Conservation (phyloP, 2,797 vertebrate genomes). For the Threskiornis aethiopicus region DNA sequence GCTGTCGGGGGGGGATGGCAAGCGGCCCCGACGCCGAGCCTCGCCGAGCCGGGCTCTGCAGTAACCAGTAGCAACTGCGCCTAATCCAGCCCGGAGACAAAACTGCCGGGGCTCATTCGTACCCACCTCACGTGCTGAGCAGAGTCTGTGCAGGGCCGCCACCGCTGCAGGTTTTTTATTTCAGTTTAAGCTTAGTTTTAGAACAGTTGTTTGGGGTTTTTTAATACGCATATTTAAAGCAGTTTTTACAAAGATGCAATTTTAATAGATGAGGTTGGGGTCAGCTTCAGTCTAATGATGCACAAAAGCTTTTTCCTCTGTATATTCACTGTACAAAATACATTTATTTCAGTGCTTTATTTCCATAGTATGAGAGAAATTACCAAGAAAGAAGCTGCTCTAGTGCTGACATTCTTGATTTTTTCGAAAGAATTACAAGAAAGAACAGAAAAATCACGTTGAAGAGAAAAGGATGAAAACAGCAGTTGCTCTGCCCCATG, state of each 20-base stretch:
- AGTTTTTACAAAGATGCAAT: neutral
- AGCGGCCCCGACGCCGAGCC: neutral
- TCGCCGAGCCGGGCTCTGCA: neutral
- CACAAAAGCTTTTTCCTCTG: neutral
- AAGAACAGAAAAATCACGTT: neutral
- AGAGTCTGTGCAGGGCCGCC: neutral
- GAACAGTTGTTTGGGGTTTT: neutral
- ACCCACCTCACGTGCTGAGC: conserved; percentile 28
- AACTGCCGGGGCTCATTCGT: neutral
- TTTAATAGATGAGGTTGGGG: neutral
- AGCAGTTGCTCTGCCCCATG: neutral
- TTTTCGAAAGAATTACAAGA: neutral
- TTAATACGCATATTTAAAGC: neutral
- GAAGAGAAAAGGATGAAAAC: neutral
- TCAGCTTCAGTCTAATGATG: neutral
- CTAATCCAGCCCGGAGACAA: conserved; percentile 36
- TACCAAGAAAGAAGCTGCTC: neutral
- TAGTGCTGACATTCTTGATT: too few relatives aligned
- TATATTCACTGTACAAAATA: rapidly evolving
- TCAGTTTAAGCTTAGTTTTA: neutral
- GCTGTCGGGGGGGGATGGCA: neutral
- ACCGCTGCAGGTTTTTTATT: neutral
- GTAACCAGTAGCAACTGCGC: conserved; percentile 63
- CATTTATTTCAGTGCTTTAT: neutral
- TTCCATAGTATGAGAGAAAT: neutral